Base-by-base conservation (phyloP, 1,140 invertebrate genomes). In the Cheumatopsyche charites region DNA sequence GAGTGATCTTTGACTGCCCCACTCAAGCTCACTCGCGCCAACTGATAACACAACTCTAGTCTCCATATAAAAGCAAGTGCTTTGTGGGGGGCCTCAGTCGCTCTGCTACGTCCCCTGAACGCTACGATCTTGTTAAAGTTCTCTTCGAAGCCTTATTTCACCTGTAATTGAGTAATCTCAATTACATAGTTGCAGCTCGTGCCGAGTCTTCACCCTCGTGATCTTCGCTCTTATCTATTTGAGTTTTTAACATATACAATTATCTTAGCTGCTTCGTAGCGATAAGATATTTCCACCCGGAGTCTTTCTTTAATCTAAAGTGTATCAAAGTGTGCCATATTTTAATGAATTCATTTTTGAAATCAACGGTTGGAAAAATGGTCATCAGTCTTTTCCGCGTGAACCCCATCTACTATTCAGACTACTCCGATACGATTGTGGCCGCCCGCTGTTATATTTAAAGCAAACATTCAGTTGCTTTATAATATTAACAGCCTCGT, bases 341-440 rank as follows among this genome's bases (percentile, higher is more conserved):
- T 80, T 84, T 83, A 80, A 84, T 84, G 83, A 76, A 81, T 83
- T 81, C 75, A 78, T 78, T 75, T 45, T 74, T 69, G 68, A 78
- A 71, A 78, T 78, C 79, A 36, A 49, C 81, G 23, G 61, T 81
- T 55, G 81, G 84, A 81, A 86, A 83, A 82, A 87, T 87, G 86
- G 83, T 79, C 77, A 82, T 86, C 79, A 80, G 79, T 75, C 78
- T 86, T 58, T 87, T 83, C 78, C 83, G 86, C 75, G 81, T 86
- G 67, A 86, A 88, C 79, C 87, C 86, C 70, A 88, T 88, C 76
- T 88, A 88, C 78, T 88, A 88, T 80, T 88, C 86, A 49, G 87
- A 87, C 77, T 88, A 88, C 74, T 87, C 86, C 72, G 86, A 88
- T 86, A 87, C 87, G 82, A 84, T 82, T 43, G 63, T 66, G 9